Evolutionary conservation across 2,888 invertebrate species (phyloP).

Genomic region (Pammene fasciana): DNA sequence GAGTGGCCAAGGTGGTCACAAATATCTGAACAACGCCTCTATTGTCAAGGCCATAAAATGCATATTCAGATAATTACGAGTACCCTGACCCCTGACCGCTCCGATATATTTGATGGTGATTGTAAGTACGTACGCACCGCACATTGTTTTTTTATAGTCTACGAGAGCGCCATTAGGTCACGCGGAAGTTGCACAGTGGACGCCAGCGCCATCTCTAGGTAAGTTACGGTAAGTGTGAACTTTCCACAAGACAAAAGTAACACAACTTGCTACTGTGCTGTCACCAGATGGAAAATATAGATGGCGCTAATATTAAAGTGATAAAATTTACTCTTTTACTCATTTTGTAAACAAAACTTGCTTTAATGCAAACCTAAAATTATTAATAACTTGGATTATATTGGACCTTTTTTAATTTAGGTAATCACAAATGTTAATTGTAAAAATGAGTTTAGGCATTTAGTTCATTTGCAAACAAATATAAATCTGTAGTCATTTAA

Average conservation of each 20-base stretch:
- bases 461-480: no score
- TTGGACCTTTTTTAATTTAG: background rate
- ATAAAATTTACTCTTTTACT: background rate
- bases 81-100: no score
- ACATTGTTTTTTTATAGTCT: no score
- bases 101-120: no score
- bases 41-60: no score
- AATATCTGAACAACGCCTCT: no score
- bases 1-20: no score
- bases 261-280: background rate
- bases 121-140: no score
- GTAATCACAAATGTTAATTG: no score
- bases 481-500: no score
- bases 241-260: background rate
- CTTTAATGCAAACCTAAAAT: background rate
- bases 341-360: background rate
- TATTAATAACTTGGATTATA: background rate
- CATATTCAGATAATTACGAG: no score
- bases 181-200: background rate
- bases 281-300: background rate
- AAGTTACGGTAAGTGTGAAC: background rate
- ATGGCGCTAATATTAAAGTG: slow-evolving; percentile 21
- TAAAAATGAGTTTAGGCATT: no score
- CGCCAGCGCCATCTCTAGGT: slow-evolving; percentile 8
- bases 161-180: background rate